These are phyloP conservation scores for Torymus texanus DNA, from an alignment of 2,888 invertebrate genomes.

Conservation along the genomic window DNA sequence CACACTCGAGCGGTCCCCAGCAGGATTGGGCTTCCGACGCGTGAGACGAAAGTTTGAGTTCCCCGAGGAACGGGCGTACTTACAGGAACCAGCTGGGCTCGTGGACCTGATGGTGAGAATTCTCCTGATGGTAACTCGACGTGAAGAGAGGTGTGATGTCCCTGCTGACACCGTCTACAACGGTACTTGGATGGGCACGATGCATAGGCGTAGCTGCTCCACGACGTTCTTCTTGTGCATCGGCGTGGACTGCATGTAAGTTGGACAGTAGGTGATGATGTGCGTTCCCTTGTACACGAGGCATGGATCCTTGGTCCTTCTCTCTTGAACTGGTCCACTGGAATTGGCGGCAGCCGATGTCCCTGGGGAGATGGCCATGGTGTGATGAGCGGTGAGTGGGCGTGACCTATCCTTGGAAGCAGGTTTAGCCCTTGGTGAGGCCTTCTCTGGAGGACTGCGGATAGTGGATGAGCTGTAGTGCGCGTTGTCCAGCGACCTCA, in stretches of 20 bases:
- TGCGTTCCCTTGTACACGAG: not conserved
- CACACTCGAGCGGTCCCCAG: constrained; percentile 1
- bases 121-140: not conserved
- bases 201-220: not conserved
- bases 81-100: not conserved
- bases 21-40: not conserved
- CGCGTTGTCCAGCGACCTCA: constrained; percentile 5
- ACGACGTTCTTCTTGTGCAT: constrained; percentile 1
- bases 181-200: not conserved
- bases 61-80: not conserved
- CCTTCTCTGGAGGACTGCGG: not conserved
- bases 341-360: not conserved
- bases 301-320: not conserved
- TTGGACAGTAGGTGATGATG: constrained; percentile 1
- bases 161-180: constrained; percentile 12
- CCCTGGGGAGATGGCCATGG: not conserved
- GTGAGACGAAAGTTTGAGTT: not conserved
- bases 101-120: not conserved
- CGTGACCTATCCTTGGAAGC: constrained; percentile 7
- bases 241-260: not conserved
- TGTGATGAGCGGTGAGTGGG: constrained; percentile 3
- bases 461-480: not conserved
- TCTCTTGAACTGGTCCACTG: not conserved
- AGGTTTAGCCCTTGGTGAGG: not conserved
- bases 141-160: constrained; percentile 12